phyloP scores from a whole-genome alignment of 2,113 vertebrate genomes.

The Galemys pyrenaicus region DNA sequence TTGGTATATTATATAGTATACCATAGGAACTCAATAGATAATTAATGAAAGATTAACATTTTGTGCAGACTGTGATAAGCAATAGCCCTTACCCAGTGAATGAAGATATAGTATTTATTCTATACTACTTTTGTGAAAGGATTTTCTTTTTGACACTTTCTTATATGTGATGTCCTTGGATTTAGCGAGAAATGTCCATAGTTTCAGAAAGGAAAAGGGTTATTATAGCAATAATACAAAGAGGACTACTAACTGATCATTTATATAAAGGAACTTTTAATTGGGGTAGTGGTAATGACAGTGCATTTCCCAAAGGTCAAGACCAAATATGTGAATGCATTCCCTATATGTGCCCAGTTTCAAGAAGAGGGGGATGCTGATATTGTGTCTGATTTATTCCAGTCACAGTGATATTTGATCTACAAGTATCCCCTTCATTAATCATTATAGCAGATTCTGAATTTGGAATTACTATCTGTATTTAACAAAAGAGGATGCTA shows the following conservation, averaged over 20 bases:
- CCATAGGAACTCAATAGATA: not conserved
- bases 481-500: not conserved
- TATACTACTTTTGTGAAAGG: not conserved
- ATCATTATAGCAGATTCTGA: not conserved
- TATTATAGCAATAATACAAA: not conserved
- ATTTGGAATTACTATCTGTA: not conserved
- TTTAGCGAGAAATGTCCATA: not conserved
- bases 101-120: not conserved
- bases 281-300: not conserved
- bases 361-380: not conserved
- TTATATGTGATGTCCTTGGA: not conserved
- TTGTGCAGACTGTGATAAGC: not conserved
- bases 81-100: not conserved
- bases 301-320: not conserved
- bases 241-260: not conserved
- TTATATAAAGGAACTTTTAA: not conserved
- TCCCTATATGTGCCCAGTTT: not conserved
- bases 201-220: not conserved
- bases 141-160: not conserved
- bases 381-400: not conserved
- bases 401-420: not conserved
- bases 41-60: not conserved
- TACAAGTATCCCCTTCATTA: not conserved
- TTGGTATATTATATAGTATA: not conserved
- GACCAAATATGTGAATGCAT: not conserved